These are phyloP conservation scores for Rhizoglyphus robini DNA, from an alignment of 1,140 invertebrate species.

Conservation along the genomic window DNA sequence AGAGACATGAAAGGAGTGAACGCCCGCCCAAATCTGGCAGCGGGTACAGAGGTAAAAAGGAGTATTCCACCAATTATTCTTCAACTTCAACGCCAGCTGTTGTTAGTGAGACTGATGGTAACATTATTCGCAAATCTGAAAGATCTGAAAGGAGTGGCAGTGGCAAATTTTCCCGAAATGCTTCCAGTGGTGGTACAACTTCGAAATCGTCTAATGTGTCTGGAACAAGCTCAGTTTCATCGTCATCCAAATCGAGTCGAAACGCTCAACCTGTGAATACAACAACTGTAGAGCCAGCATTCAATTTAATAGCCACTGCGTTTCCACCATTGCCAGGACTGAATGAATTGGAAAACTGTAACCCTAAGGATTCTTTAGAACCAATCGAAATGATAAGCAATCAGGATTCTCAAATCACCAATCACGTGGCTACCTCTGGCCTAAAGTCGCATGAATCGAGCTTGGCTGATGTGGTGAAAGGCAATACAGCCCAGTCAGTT, in stretches of 20 bases:
- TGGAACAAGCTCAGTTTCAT: background rate
- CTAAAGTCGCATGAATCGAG: background rate
- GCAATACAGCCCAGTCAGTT: background rate
- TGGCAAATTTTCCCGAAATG: background rate
- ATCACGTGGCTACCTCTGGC: background rate
- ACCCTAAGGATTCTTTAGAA: background rate
- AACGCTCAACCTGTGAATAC: too few species aligned
- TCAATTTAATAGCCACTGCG: background rate
- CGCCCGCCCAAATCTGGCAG: too few species aligned
- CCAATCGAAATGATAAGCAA: too few species aligned
- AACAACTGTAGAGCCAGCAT: background rate
- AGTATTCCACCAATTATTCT: too few species aligned
- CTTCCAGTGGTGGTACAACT: background rate
- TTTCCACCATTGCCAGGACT: background rate
- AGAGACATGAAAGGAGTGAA: too few species aligned
- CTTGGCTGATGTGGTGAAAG: background rate
- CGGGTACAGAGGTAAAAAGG: too few species aligned
- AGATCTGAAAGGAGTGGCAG: background rate
- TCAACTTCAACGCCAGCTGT: too few species aligned
- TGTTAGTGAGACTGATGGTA: background rate
- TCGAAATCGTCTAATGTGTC: too few species aligned
- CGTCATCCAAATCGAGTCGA: background rate
- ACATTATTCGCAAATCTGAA: background rate
- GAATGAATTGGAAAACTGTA: background rate
- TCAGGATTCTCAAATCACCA: too few species aligned